Evolutionary conservation across 2,113 vertebrate species (phyloP), one percentile per base, ranked within the genome.

Genomic region (Ophthalmolycus amberensis): DNA sequence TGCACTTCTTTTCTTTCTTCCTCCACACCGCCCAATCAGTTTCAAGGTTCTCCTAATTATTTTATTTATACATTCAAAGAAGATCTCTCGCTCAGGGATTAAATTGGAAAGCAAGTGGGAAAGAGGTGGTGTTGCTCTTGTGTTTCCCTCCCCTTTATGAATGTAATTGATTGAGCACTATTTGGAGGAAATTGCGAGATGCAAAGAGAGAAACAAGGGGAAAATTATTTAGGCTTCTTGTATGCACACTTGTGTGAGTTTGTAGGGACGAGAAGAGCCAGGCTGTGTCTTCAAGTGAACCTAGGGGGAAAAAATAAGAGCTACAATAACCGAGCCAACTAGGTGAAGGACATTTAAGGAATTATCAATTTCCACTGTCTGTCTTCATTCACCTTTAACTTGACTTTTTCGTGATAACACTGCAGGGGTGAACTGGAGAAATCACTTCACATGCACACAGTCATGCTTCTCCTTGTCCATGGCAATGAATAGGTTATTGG

Each of bases 21-120:
- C 59, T 27, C 64, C 54, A 58, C 56, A 40, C 3, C 18, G 8
- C 1, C 32, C 72, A 75, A 69, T 78, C 72, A 74, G 54, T 48
- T 77, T 87, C 68, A 86, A 84, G 79, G 79, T 84, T 65, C 80
- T 52, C 60, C 77, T 77, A 72, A 75, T 89, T 78, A 68, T 72
- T 80, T 77, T 80, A 77, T 85, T 86, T 81, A 76, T 83, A 77
- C 48, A 85, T 79, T 85, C 56, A 77, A 80, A 82, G 75, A 69
- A 76, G 46, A 78, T 80, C 71, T 69, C 65, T 75, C 38, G 38
- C 71, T 82, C 56, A 20, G 80, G 62, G 86, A 77, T 69, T 76
- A 54, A 89, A 86, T 84, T 83, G 73, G 74, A 71, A 75, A 73
- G 82, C n/a, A 75, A 79, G 64, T 65, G 29, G 42, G 37, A 68